Conservation (phyloP, 2,797 vertebrate species). For the Poeciliopsis paucimaculata region DNA sequence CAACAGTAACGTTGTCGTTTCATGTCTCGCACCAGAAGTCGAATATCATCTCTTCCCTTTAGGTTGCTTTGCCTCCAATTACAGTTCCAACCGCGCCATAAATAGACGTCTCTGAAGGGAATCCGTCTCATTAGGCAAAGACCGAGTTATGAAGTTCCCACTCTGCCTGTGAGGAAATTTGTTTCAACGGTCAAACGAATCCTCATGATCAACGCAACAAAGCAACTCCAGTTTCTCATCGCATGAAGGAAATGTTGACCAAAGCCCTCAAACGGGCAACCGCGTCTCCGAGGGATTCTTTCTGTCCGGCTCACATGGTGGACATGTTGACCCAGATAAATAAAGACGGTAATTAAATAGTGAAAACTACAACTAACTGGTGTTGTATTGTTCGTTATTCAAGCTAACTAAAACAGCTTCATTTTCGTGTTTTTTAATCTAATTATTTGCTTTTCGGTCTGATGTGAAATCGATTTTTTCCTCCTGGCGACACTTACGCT, state of each 20-base stretch:
- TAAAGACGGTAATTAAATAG: no score
- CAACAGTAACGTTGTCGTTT: not conserved
- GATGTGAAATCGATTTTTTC: no score
- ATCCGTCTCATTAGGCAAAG: slow-evolving; percentile 61
- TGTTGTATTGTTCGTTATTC: no score
- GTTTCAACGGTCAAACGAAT: slow-evolving; percentile 41
- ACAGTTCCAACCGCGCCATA: slow-evolving; percentile 37
- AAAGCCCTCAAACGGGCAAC: slow-evolving; percentile 64
- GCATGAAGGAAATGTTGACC: slow-evolving; percentile 57
- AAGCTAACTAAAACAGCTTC: no score
- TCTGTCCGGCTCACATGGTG: slow-evolving; percentile 28
- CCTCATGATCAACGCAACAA: not conserved
- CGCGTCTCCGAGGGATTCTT: slow-evolving; percentile 50
- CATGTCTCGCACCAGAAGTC: not conserved
- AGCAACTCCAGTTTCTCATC: slow-evolving; percentile 51
- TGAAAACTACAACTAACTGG: no score
- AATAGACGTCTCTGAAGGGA: slow-evolving; percentile 60
- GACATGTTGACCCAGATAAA: not conserved
- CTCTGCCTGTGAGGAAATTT: slow-evolving; percentile 42
- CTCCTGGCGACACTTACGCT: no score
- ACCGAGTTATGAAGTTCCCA: slow-evolving; percentile 40
- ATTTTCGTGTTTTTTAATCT: no score
- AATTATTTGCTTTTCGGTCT: no score
- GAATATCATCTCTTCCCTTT: slow-evolving; percentile 20
- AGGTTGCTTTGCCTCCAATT: slow-evolving; percentile 42